Evolutionary conservation across 2,888 invertebrate genomes (phyloP), one percentile per base, ranked within the genome.

Genomic region (Heteropelma amictum): DNA sequence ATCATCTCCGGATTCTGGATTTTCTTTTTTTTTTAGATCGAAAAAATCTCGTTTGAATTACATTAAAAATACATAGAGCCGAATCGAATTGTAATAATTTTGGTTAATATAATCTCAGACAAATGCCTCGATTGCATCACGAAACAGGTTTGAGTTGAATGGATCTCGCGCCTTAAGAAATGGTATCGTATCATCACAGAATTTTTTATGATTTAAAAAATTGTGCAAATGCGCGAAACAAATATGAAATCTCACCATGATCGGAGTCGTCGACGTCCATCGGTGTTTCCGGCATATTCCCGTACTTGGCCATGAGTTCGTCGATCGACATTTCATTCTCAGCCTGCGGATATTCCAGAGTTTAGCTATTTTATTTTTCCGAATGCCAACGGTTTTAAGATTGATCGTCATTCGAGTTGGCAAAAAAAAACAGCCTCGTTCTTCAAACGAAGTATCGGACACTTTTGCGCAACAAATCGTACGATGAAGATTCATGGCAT

Each of bases 321-420:
- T 96, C 96, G 63, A 97, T 91, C 61, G 93, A 93, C 91, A 96
- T 93, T 87, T 95, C 95, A 87, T 94, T 94, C 85, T 95, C 96
- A 77, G 93, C 93, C 90, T 93, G 76, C 4, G n/a, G 17, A 85
- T 14, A 14, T 81, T 64, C 75, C 19, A 77, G 71, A 58, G 0
- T 23, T 33, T n/a, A 33, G 10, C 17, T 8, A 26, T 28, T 53
- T 26, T n/a, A n/a, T 35, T 6, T 17, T 54, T 30, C 12, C 17
- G n/a, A n/a, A n/a, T n/a, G n/a, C n/a, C n/a, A n/a, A n/a, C n/a
- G n/a, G n/a, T n/a, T n/a, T n/a, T n/a, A n/a, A n/a, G n/a, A n/a
- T n/a, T n/a, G n/a, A n/a, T n/a, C n/a, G n/a, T n/a, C n/a, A n/a
- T n/a, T n/a, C n/a, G n/a, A n/a, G 10, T 19, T 1, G 5, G 1